Conservation (phyloP, 2,888 invertebrate species). For the Hylaea fasciaria region DNA sequence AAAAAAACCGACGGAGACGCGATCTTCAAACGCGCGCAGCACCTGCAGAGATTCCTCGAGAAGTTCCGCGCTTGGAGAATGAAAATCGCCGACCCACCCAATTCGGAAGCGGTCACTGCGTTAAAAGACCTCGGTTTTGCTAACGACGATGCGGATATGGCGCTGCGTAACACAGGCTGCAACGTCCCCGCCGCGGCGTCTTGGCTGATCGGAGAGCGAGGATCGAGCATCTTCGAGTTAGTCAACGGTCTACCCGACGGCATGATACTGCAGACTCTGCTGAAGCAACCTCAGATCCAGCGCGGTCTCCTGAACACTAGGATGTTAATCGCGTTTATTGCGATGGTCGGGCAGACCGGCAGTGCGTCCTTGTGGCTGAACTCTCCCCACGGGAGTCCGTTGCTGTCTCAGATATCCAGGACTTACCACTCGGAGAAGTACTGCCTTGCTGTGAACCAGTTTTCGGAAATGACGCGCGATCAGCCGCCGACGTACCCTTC, state of each 20-base stretch:
- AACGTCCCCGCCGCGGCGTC: conserved; percentile 79
- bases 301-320: conserved; percentile 74
- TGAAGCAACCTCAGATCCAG: conserved; percentile 78
- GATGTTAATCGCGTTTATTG: conserved; percentile 78
- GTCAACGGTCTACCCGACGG: conserved; percentile 76
- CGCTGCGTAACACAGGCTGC: conserved; percentile 68
- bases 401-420: conserved; percentile 76
- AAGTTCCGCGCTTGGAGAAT: conserved; percentile 73
- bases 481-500: conserved; percentile 57
- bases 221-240: conserved; percentile 75
- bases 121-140: conserved; percentile 72
- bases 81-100: conserved; percentile 67
- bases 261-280: conserved; percentile 65
- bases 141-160: conserved; percentile 65
- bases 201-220: conserved; percentile 75
- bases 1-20: conserved; percentile 46
- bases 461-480: conserved; percentile 60
- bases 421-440: conserved; percentile 81
- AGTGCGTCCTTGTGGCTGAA: conserved; percentile 77
- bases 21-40: conserved; percentile 65
- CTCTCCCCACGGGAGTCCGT: conserved; percentile 76
- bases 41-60: conserved; percentile 69
- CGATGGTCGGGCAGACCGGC: conserved; percentile 77
- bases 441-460: conserved; percentile 79
- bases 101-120: conserved; percentile 60